Evolutionary conservation across 2,797 vertebrate genomes (phyloP).

Genomic region (Gobio occitaniae): DNA sequence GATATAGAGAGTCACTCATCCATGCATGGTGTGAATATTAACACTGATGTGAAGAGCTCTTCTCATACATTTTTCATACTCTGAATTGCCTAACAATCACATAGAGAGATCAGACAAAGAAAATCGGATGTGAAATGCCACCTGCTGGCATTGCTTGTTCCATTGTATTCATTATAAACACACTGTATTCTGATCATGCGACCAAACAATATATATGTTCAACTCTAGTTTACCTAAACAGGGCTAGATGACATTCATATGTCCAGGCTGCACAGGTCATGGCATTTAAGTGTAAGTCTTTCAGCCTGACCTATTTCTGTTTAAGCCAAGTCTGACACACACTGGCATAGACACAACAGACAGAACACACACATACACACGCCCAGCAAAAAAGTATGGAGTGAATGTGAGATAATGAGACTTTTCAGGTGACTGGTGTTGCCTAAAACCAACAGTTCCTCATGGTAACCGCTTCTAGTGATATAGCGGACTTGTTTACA

Average conservation of each 20-base stretch:
- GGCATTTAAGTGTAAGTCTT: slow-evolving; percentile 51
- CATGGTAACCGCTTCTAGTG: slow-evolving; percentile 28
- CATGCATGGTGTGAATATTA: slow-evolving; percentile 26
- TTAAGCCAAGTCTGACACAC: slow-evolving; percentile 5
- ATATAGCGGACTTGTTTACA: slow-evolving; percentile 31
- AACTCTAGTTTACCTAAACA: slow-evolving; percentile 28
- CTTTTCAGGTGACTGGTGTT: slow-evolving; percentile 9
- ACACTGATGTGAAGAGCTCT: slow-evolving; percentile 9
- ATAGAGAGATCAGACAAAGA: background rate
- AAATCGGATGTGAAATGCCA: background rate
- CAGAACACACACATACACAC: background rate
- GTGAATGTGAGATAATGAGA: slow-evolving; percentile 7
- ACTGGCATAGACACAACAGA: background rate
- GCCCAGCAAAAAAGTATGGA: background rate
- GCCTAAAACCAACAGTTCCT: background rate
- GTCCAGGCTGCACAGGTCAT: slow-evolving; percentile 43
- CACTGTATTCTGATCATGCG: background rate
- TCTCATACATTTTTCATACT: slow-evolving; percentile 25
- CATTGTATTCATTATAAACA: background rate
- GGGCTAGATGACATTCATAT: slow-evolving; percentile 25
- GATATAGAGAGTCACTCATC: slow-evolving; percentile 28
- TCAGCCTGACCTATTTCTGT: slow-evolving; percentile 44
- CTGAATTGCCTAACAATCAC: slow-evolving; percentile 3
- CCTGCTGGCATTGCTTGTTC: background rate
- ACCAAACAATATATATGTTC: background rate